phyloP scores from a whole-genome alignment of 1,140 invertebrate species.

The Calephelis virginiensis region DNA sequence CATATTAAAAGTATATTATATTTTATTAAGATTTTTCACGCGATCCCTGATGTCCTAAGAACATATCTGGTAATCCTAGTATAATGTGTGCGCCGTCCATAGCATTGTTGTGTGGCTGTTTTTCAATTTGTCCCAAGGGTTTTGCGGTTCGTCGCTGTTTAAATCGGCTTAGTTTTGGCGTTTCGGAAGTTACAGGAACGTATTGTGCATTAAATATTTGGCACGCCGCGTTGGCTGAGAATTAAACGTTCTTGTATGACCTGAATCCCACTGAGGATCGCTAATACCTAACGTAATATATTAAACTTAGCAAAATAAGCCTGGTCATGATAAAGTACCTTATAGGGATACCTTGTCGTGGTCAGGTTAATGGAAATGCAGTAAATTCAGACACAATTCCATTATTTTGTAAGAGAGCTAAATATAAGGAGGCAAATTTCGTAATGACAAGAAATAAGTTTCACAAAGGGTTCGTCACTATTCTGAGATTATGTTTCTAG shows the following conservation, averaged over 20 bases:
- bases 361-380: no score
- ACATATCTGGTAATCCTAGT: constrained; percentile 4
- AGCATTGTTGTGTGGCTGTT: constrained; percentile 21
- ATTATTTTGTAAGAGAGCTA: no score
- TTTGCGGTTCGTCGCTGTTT: constrained; percentile 14
- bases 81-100: constrained; percentile 10
- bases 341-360: no score
- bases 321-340: neutral
- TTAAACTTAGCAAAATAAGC: neutral
- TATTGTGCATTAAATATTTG: constrained; percentile 17
- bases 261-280: neutral
- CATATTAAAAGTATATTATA: no score
- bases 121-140: constrained; percentile 22
- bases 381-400: no score
- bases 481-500: no score
- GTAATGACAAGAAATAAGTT: no score
- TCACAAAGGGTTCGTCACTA: no score
- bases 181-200: constrained; percentile 11
- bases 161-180: constrained; percentile 18
- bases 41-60: neutral
- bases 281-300: neutral
- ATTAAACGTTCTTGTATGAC: constrained; percentile 7
- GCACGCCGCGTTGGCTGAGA: constrained; percentile 7
- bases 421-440: no score
- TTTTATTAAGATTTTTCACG: no score